Evolutionary conservation across 2,113 vertebrate genomes (phyloP), one percentile per base, ranked within the genome.

Genomic region (Struthidea cinerea): DNA sequence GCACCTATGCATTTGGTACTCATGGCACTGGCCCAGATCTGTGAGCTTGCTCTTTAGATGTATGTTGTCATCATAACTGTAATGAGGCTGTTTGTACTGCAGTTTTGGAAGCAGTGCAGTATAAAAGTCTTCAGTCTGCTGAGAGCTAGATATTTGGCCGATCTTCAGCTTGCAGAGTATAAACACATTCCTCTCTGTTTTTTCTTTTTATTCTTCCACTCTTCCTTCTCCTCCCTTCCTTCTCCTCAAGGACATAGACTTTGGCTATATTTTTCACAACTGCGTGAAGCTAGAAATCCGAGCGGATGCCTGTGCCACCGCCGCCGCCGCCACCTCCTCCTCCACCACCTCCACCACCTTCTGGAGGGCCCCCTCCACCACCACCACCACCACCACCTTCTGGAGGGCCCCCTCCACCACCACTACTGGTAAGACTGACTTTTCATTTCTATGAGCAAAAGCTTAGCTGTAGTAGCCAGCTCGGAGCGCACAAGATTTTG

Each of bases 261-360:
- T 68, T 13, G 61, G 68, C 87, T 77, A 0, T 70, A 88, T 90
- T 93, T 83, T 96, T 96, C 83, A 11, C 86, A 95, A 50, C 71
- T 68, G 67, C 8, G 86, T 79, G 96, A 94, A 95, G 74, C 55
- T 83, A 79, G 77, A 86, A 84, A 94, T 32, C 91, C 4, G 88
- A 94, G 93, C 79, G 19, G 90, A 98, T 98, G 98, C 98, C 98
- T 49, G 97, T 98, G 84, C 98, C 98, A 0, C 96, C 97, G 16
- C 98, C 98, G 0, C 96, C 97, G 0, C 97, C 98, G 0, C 96
- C 97, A 0, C 97, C 97, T 1, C 95, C 96, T 24, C 96, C 96
- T 27, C 95, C 97, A 3, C 95, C 96, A 0, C 98, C 97, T 2
- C 97, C 97, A 3, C 97, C 97, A 3, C 90, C 90, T 68, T 91